Evolutionary conservation across 1,140 invertebrate species (phyloP), one percentile per base, ranked within the genome.

Genomic region (Bombus huntii): DNA sequence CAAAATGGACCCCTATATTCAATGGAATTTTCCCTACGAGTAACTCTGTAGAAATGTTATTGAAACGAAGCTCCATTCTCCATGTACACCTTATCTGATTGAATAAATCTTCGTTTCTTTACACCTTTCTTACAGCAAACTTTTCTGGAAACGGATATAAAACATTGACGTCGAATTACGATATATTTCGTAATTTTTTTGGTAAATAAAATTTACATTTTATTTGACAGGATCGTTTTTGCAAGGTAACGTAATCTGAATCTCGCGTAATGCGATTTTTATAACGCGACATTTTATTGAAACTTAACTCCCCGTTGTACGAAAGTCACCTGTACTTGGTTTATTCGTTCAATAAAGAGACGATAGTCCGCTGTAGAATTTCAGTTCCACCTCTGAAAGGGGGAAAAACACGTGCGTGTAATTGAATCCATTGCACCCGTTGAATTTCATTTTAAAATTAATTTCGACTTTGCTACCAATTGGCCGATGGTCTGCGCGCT

Each of bases 1-100:
- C 79, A 90, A 90, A 91, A 90, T 91, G 89, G 81, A 91, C 80
- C 81, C 81, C 57, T 87, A 86, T 83, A 83, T 83, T 88, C 83
- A 77, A 83, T 83, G 87, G 89, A 90, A 90, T 90, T 90, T 90
- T 88, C 86, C 89, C 28, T 86, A 90, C 71, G 77, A 81, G 70
- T 81, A 47, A 81, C 72, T 74, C 71, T 66, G 31, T 81, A 57
- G 57, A 81, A 74, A 81, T 44, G 62, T 74, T 85, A 81, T 74
- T 80, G 83, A 80, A 80, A 85, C 31, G 13, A 37, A 80, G 34
- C 5, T 6, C 42, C 59, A 22, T 39, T 47, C 18, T 80, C 13
- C 13, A 0, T 18, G 34, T 39, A 34, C 12, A 31, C 42, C 57
- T 59, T 68, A 47, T 42, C 37, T 39, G 13, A 9, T 59, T 28